Evolutionary conservation across 2,113 vertebrate species (phyloP).

Genomic region (Naja naja): DNA sequence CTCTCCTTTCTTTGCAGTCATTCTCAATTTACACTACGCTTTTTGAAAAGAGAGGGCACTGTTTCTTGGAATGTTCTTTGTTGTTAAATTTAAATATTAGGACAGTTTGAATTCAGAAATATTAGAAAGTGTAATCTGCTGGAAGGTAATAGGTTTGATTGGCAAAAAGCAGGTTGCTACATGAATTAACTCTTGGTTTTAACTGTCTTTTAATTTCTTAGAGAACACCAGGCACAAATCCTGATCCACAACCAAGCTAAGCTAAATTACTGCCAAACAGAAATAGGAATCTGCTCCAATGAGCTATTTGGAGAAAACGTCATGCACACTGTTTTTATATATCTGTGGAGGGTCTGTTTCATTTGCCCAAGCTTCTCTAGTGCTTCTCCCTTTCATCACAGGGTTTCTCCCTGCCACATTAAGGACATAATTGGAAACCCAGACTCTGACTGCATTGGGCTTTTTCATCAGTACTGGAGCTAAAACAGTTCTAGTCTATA

Average conservation of each 20-base stretch:
- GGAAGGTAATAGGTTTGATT: conserved; percentile 7
- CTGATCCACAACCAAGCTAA: background rate
- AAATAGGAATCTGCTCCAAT: background rate
- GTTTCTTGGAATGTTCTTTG: conserved; percentile 33
- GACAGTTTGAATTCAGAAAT: background rate
- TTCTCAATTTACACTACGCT: conserved; percentile 22
- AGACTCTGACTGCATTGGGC: background rate
- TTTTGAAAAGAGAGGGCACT: conserved; percentile 32
- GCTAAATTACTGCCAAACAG: background rate
- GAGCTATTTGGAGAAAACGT: background rate
- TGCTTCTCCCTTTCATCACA: background rate
- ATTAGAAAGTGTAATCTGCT: conserved; percentile 10
- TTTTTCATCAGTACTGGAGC: background rate
- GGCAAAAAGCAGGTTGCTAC: background rate
- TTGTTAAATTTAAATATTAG: background rate
- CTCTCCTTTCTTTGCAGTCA: background rate
- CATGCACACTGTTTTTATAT: too few species aligned
- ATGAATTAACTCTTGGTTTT: conserved; percentile 2
- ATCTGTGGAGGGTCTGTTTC: background rate
- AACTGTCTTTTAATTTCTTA: conserved; percentile 14
- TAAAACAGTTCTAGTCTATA: background rate
- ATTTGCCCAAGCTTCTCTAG: background rate
- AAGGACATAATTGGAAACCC: background rate
- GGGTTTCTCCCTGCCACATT: background rate
- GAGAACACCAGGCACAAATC: background rate